These are phyloP conservation scores for Ichneumoninae sp. DNA, from an alignment of 2,888 invertebrate species.

Conservation along the genomic window DNA sequence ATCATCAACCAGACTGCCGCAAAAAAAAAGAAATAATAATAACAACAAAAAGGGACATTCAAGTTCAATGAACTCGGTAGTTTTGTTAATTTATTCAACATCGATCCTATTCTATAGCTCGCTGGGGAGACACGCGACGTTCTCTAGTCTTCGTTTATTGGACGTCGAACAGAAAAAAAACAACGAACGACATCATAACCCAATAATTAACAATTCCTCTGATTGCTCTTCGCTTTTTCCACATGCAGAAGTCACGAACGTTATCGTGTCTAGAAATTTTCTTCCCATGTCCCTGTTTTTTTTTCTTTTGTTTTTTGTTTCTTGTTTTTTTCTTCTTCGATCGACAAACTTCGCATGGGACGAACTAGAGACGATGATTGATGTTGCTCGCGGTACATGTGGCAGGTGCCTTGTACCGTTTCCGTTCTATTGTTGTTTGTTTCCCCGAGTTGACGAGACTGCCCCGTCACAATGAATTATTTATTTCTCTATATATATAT, in stretches of 20 bases:
- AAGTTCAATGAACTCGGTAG: slow-evolving; percentile 17
- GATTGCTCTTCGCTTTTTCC: not conserved
- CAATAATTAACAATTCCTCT: not conserved
- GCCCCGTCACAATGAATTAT: slow-evolving; percentile 66
- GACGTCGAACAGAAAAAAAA: not conserved
- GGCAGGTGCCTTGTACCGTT: slow-evolving; percentile 37
- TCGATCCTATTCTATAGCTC: slow-evolving; percentile 12
- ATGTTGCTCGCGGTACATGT: slow-evolving; percentile 32
- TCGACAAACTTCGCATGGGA: slow-evolving; percentile 2
- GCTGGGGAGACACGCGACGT: not conserved
- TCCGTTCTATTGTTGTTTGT: slow-evolving; percentile 38
- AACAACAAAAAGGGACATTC: slow-evolving; percentile 9
- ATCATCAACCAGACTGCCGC: slow-evolving; percentile 38
- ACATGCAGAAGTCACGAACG: not conserved
- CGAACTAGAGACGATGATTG: slow-evolving; percentile 42
- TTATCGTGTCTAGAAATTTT: slow-evolving; percentile 2
- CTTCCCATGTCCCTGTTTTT: not conserved
- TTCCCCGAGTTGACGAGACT: slow-evolving; percentile 35
- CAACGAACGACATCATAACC: not conserved
- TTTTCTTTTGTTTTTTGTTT: slow-evolving; percentile 11
- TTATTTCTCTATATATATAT: slow-evolving; percentile 56
- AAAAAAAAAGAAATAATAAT: slow-evolving; percentile 35
- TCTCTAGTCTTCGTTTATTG: not conserved
- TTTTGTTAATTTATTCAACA: slow-evolving; percentile 29
- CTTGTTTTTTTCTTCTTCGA: slow-evolving; percentile 23